These are phyloP conservation scores for Amiota minor DNA, from an alignment of 2,888 invertebrate genomes.

Conservation along the genomic window DNA sequence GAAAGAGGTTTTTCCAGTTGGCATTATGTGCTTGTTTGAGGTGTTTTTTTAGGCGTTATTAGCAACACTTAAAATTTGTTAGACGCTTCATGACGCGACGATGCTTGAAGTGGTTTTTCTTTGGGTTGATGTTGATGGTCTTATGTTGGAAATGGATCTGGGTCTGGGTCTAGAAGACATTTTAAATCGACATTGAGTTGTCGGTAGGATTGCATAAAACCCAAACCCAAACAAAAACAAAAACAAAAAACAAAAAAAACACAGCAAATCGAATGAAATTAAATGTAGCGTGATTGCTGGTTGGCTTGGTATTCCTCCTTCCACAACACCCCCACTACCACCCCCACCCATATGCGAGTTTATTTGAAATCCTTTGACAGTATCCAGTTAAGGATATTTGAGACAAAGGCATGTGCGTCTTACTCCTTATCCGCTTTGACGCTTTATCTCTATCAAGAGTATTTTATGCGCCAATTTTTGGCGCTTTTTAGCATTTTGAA, in stretches of 20 bases:
- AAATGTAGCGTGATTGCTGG: too few species aligned
- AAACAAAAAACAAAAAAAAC: background rate
- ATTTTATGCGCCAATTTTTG: constrained; percentile 14
- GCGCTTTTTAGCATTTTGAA: background rate
- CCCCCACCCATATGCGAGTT: background rate
- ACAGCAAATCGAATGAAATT: background rate
- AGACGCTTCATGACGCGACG: background rate
- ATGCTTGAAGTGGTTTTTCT: background rate
- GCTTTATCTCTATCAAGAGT: background rate
- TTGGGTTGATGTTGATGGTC: background rate
- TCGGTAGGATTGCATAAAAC: background rate
- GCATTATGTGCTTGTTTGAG: background rate
- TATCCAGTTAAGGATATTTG: constrained; percentile 4
- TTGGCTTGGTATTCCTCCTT: background rate
- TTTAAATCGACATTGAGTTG: too few species aligned
- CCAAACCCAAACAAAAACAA: background rate
- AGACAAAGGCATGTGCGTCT: constrained; percentile 15
- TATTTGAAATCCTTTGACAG: background rate
- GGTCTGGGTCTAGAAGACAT: background rate
- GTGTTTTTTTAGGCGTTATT: constrained; percentile 22
- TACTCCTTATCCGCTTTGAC: background rate
- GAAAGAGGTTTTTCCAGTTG: background rate
- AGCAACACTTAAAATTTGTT: constrained; percentile 15
- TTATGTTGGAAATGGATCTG: background rate
- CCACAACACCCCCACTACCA: background rate